Evolutionary conservation across 2,888 invertebrate genomes (phyloP).

Genomic region (Lochmaea crataegi): DNA sequence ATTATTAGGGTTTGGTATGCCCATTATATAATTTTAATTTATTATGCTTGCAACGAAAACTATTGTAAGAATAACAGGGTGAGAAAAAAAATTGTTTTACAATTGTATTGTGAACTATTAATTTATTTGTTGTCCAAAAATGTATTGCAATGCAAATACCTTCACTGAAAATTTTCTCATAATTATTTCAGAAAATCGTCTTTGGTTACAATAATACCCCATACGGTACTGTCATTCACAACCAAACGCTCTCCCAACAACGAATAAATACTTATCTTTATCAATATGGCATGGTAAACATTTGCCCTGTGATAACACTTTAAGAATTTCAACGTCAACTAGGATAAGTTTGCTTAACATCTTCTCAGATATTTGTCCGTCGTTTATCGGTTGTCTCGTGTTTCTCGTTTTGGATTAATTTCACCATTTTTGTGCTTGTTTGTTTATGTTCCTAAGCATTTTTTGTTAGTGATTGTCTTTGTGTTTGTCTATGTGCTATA

Average conservation of each 20-base stretch:
- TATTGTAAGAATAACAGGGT: no score
- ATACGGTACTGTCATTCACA: slow-evolving; percentile 18
- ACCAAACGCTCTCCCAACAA: slow-evolving; percentile 15
- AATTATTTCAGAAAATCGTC: background rate
- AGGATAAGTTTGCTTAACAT: slow-evolving; percentile 20
- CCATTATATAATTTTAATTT: no score
- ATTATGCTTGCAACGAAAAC: no score
- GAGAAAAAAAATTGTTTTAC: no score
- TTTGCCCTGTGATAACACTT: slow-evolving; percentile 34
- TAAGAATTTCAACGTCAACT: slow-evolving; percentile 29
- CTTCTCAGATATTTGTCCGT: slow-evolving; percentile 18
- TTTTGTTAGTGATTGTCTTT: slow-evolving; percentile 23
- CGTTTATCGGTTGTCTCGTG: slow-evolving; percentile 21
- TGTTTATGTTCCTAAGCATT: slow-evolving; percentile 8
- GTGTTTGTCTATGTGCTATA: slow-evolving; percentile 16
- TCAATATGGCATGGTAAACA: slow-evolving; percentile 34
- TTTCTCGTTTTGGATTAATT: slow-evolving; percentile 14
- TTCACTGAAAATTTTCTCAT: no score
- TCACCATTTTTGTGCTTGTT: slow-evolving; percentile 24
- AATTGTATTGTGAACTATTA: no score
- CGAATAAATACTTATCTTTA: slow-evolving; percentile 21
- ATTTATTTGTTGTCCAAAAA: no score
- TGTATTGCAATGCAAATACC: no score
- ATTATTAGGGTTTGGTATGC: no score
- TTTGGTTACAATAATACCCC: background rate